Conservation (phyloP, 2,888 invertebrate genomes). For the Ennomos fuscantarius region DNA sequence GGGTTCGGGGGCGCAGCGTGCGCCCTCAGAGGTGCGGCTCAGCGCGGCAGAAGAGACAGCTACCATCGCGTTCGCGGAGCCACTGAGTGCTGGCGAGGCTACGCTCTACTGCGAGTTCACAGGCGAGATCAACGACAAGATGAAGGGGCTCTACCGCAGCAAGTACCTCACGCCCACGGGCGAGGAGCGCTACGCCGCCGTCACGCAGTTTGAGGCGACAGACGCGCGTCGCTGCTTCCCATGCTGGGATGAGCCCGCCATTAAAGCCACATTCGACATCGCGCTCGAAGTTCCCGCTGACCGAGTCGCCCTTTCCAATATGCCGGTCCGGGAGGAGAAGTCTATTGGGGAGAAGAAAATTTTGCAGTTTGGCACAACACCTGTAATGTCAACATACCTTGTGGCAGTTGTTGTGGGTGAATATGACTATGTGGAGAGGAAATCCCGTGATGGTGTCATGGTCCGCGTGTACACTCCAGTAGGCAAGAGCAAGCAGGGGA, state of each 20-base stretch:
- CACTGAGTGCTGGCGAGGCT: conserved; percentile 84
- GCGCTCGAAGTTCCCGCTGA: conserved; percentile 92
- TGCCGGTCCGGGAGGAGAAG: conserved; percentile 88
- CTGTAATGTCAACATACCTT: conserved; percentile 97
- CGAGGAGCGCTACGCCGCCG: conserved; percentile 92
- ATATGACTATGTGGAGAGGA: conserved; percentile 96
- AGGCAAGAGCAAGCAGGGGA: conserved; percentile 96
- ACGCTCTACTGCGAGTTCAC: conserved; percentile 89
- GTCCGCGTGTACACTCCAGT: conserved; percentile 94
- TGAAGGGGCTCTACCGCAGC: conserved; percentile 98
- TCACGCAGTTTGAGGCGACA: conserved; percentile 96
- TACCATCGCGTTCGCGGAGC: conserved; percentile 86
- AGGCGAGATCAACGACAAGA: conserved; percentile 96
- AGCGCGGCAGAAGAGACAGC: conserved; percentile 88
- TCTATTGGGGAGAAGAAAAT: conserved; percentile 77
- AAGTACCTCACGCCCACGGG: conserved; percentile 91
- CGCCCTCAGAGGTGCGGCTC: conserved; percentile 68
- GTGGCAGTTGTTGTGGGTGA: conserved; percentile 98
- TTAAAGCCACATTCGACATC: conserved; percentile 97
- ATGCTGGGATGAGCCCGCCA: conserved; percentile 99
- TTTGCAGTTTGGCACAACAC: conserved; percentile 92
- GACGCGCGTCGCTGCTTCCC: conserved; percentile 97
- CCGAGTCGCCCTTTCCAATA: conserved; percentile 96
- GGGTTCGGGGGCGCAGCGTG: conserved; percentile 54
- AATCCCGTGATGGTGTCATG: conserved; percentile 91